These are phyloP conservation scores for Loriculus beryllinus DNA, from an alignment of 2,797 vertebrate species.

Conservation along the genomic window DNA sequence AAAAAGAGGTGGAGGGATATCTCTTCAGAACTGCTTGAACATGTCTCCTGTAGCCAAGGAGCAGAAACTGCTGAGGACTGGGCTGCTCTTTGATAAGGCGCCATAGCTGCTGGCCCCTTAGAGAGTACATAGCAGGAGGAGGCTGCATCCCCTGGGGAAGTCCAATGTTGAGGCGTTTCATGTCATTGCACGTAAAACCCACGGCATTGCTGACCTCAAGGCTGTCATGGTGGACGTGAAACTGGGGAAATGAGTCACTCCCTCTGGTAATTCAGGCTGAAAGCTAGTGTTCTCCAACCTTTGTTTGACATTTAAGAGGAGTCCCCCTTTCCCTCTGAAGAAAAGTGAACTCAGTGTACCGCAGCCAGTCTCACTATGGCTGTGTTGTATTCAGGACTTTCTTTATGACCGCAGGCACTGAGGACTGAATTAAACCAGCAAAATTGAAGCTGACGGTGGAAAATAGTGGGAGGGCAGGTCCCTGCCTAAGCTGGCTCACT, in stretches of 20 bases:
- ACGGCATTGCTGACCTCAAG: background rate
- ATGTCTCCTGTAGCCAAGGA: background rate
- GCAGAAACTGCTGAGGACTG: background rate
- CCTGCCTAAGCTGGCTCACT: background rate
- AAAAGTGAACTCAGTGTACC: background rate
- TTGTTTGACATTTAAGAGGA: background rate
- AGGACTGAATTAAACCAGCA: background rate
- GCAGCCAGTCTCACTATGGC: background rate
- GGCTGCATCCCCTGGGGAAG: background rate
- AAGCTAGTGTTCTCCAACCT: background rate
- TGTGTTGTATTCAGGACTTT: fast-evolving
- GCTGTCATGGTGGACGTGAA: background rate
- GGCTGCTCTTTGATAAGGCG: background rate
- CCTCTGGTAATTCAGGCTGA: background rate
- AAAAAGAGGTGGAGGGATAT: background rate
- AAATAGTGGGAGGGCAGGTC: background rate
- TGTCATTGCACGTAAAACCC: background rate
- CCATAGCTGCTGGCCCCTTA: background rate
- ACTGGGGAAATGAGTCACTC: background rate
- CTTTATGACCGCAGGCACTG: fast-evolving
- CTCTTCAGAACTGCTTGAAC: background rate
- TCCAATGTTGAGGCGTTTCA: fast-evolving
- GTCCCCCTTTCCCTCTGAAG: background rate
- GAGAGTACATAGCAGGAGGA: background rate
- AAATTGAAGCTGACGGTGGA: background rate